Percentiles rank a stretch among this genome's conserved stretches.
Conservation (phyloP, 2,113 vertebrate species). For the Tamias sibiricus region DNA sequence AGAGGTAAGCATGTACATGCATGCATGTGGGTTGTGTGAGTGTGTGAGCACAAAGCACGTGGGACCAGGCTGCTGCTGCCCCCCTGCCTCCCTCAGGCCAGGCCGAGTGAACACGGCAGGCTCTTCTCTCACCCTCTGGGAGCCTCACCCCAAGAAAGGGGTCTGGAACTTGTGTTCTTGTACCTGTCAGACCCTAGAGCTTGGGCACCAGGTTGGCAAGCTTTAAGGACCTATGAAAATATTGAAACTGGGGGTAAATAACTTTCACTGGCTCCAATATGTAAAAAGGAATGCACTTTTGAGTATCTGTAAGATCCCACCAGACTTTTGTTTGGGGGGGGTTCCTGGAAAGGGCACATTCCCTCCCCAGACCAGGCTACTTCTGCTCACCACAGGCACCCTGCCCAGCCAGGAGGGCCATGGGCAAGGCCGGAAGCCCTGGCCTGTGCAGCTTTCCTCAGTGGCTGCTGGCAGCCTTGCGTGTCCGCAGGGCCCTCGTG, state of each 20-base stretch:
- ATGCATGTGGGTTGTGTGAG: not conserved
- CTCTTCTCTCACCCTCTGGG: not conserved
- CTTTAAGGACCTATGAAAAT: not conserved
- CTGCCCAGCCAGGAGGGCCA: not conserved
- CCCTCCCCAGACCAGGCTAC: rapidly evolving
- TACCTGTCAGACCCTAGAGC: not conserved
- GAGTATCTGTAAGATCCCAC: not conserved
- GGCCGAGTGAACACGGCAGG: rapidly evolving
- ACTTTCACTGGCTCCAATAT: not conserved
- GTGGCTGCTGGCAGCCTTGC: rapidly evolving
- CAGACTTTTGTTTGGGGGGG: not conserved
- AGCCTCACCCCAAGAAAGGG: not conserved
- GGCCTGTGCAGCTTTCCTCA: not conserved
- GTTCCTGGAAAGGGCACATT: not conserved
- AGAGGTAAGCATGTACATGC: not conserved
- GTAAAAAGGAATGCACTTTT: not conserved
- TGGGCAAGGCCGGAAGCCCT: too few species aligned
- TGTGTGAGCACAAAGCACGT: not conserved
- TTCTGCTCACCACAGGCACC: not conserved
- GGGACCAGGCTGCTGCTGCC: not conserved
- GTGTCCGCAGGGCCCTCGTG: not conserved
- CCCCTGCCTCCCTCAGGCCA: too few species aligned
- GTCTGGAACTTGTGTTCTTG: not conserved
- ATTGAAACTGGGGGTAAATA: not conserved
- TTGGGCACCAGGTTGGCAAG: not conserved